phyloP scores from a whole-genome alignment of 1,140 invertebrate species.

The Antheraea pernyi region DNA sequence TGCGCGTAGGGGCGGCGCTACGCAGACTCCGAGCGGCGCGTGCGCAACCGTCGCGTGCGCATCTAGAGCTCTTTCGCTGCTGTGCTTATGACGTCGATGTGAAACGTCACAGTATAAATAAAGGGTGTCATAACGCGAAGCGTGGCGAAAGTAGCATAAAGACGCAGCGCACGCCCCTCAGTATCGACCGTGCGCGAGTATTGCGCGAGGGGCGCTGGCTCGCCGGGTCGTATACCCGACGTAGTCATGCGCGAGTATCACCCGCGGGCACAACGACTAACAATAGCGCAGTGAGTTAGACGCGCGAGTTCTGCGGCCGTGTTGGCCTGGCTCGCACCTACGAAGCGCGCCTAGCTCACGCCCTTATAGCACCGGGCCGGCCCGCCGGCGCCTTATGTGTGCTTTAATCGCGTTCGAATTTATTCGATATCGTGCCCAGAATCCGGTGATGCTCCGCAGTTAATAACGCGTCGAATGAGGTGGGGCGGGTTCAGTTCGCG shows the following conservation, averaged over 20 bases:
- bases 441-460: slow-evolving; percentile 50
- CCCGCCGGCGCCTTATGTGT: slow-evolving; percentile 47
- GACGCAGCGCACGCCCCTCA: slow-evolving; percentile 50
- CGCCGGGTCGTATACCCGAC: slow-evolving; percentile 40
- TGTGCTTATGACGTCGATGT: slow-evolving; percentile 51
- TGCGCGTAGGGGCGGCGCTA: neutral
- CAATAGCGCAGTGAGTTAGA: slow-evolving; percentile 47
- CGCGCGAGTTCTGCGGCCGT: slow-evolving; percentile 65
- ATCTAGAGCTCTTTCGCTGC: slow-evolving; percentile 16
- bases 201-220: slow-evolving; percentile 37
- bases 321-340: slow-evolving; percentile 37
- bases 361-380: slow-evolving; percentile 27
- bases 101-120: slow-evolving; percentile 57
- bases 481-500: slow-evolving; percentile 13
- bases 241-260: slow-evolving; percentile 63
- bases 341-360: slow-evolving; percentile 12
- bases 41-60: slow-evolving; percentile 25
- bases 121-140: slow-evolving; percentile 42
- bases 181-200: slow-evolving; percentile 57
- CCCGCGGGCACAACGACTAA: slow-evolving; percentile 58
- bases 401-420: slow-evolving; percentile 43
- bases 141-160: neutral
- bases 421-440: slow-evolving; percentile 42
- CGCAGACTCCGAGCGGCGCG: slow-evolving; percentile 16
- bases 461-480: slow-evolving; percentile 36